Evolutionary conservation across 2,888 invertebrate genomes (phyloP).

Genomic region (Dinocampus coccinellae): DNA sequence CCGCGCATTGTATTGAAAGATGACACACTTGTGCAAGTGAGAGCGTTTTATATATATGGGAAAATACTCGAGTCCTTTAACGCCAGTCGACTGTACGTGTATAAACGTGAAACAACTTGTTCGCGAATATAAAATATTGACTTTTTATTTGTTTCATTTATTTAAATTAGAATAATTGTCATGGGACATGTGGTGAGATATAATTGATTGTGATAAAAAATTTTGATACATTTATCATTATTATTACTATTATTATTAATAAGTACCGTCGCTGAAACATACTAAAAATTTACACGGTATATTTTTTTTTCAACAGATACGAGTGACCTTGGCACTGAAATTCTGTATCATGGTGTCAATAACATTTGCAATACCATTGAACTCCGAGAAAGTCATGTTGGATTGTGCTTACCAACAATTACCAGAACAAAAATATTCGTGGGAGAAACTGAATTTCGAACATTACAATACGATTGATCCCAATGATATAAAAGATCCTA

Average conservation of each 20-base stretch:
- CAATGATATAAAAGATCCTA: conserved; percentile 42
- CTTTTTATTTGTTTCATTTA: conserved; percentile 22
- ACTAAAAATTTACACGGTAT: conserved; percentile 18
- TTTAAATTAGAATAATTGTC: conserved; percentile 36
- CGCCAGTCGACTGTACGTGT: conserved; percentile 48
- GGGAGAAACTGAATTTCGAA: conserved; percentile 26
- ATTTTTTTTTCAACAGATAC: conserved; percentile 32
- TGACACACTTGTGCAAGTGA: conserved; percentile 40
- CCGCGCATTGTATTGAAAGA: conserved; percentile 24
- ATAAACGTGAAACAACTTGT: neutral
- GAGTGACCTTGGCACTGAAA: conserved; percentile 28
- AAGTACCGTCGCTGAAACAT: neutral
- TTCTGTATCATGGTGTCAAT: conserved; percentile 6
- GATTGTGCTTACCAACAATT: conserved; percentile 21
- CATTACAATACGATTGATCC: conserved; percentile 46
- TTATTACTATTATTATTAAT: neutral
- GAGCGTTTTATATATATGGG: conserved; percentile 54
- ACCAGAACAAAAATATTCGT: conserved; percentile 23
- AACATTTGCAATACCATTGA: conserved; percentile 11
- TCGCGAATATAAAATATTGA: conserved; percentile 35
- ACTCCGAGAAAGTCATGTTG: conserved; percentile 15
- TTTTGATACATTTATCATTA: too few relatives aligned
- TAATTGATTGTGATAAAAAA: neutral
- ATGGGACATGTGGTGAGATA: conserved; percentile 59
- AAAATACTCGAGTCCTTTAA: conserved; percentile 47